Evolutionary conservation across 2,888 invertebrate species (phyloP), one percentile per base, ranked within the genome.

Genomic region (Stenolophus ochropezus): DNA sequence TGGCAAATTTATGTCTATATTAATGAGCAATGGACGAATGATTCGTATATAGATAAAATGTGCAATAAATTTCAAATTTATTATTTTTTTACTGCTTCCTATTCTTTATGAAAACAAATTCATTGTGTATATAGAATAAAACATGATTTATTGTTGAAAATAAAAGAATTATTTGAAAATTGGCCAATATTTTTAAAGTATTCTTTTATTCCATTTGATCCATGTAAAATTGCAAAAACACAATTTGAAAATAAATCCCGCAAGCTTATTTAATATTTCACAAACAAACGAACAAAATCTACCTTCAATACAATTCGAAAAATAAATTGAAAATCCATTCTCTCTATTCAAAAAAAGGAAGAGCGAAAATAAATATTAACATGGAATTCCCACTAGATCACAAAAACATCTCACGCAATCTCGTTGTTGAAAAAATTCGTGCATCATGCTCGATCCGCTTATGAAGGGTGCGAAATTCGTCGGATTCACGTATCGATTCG

Each of bases 401-500:
- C 61, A 61, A 61, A 61, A 61, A 61, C n/a, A 42, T 4, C 25
- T 14, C 61, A 61, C 25, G 61, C 61, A 61, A 61, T 61, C 61
- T 14, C 61, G 25, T 61, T 11, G n/a, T 21, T 1, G 23, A 20
- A 25, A 14, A 21, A 61, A 61, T 23, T 61, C 20, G 8, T 25
- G 23, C 11, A n/a, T 61, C 61, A 23, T 61, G 61, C 4, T 21
- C 23, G 23, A 21, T n/a, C 21, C 61, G 14, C 23, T 14, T 61
- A 25, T 27, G 61, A 42, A n/a, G 61, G 61, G 61, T 61, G 61
- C 23, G 61, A 58, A 58, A 58, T 58, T 51, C 33, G 33, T 58
- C 25, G 58, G 58, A 42, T 42, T 42, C 33, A 42, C 4, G 33
- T 42, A 61, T 61, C 61, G 61, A 61, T 61, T 61, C 25, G 61